Conservation (phyloP, 1,140 invertebrate genomes). For the Araneus ventricosus region DNA sequence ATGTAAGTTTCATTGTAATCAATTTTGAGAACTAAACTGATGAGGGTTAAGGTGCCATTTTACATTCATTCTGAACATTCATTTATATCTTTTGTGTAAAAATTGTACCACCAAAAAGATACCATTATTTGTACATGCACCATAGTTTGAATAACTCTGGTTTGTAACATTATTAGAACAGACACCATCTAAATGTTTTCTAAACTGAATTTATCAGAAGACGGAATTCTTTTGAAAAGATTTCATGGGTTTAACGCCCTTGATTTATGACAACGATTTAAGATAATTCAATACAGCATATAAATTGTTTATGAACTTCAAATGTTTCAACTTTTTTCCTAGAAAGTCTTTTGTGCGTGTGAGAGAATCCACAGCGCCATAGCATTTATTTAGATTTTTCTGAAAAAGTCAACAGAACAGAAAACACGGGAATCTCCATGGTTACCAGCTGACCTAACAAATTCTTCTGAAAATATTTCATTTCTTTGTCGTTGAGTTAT, state of each 20-base stretch:
- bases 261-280: neutral
- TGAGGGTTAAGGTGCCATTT: no score
- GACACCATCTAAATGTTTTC: no score
- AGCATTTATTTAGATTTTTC: neutral
- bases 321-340: neutral
- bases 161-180: no score
- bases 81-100: no score
- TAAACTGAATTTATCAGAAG: no score
- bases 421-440: neutral
- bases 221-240: no score
- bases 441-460: neutral
- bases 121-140: no score
- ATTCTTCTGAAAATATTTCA: slow-evolving; percentile 8
- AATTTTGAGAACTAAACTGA: no score
- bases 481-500: neutral
- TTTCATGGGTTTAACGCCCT: neutral
- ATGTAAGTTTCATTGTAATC: no score
- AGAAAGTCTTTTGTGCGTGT: neutral
- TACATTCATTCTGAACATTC: no score
- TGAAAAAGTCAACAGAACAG: neutral
- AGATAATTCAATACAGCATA: neutral
- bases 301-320: neutral
- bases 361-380: neutral
- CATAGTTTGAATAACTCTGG: no score
- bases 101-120: no score